phyloP scores from a whole-genome alignment of 2,888 invertebrate species.

The Phalera bucephala region DNA sequence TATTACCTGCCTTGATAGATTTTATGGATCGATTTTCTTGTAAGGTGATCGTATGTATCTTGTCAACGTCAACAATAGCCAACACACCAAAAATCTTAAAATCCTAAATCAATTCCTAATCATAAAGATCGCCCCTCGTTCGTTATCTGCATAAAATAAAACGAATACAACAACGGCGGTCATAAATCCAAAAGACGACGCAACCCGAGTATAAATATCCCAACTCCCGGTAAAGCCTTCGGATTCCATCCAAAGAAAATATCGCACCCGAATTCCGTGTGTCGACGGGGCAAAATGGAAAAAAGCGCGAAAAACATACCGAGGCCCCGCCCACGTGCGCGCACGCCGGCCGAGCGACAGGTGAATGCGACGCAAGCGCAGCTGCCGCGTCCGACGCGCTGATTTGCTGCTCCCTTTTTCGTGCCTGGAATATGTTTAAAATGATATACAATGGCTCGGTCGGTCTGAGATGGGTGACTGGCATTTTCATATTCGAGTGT shows the following conservation, averaged over 20 bases:
- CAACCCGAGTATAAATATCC: slow-evolving; percentile 65
- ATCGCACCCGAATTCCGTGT: slow-evolving; percentile 80
- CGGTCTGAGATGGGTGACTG: too few species aligned
- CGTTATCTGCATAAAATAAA: slow-evolving; percentile 68
- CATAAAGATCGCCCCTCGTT: slow-evolving; percentile 5
- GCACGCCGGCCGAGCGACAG: slow-evolving; percentile 66
- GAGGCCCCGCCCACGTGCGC: slow-evolving; percentile 67
- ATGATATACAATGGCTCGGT: slow-evolving; percentile 73
- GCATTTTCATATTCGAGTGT: too few species aligned
- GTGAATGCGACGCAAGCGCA: slow-evolving; percentile 72
- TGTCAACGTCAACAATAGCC: too few species aligned
- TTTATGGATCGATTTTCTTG: too few species aligned
- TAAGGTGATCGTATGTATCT: too few species aligned
- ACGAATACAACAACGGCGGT: slow-evolving; percentile 50
- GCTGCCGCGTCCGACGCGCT: slow-evolving; percentile 58
- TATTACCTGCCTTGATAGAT: too few species aligned
- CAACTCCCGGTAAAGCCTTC: slow-evolving; percentile 70
- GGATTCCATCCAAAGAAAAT: slow-evolving; percentile 77
- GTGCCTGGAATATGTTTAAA: slow-evolving; percentile 63
- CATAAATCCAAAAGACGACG: slow-evolving; percentile 63
- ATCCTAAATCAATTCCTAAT: background rate
- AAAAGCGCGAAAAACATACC: slow-evolving; percentile 71
- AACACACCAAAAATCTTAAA: too few species aligned
- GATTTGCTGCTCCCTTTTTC: slow-evolving; percentile 66
- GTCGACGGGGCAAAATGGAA: slow-evolving; percentile 68